Conservation (phyloP, 1,140 invertebrate species). For the Nixonia krombeini region DNA sequence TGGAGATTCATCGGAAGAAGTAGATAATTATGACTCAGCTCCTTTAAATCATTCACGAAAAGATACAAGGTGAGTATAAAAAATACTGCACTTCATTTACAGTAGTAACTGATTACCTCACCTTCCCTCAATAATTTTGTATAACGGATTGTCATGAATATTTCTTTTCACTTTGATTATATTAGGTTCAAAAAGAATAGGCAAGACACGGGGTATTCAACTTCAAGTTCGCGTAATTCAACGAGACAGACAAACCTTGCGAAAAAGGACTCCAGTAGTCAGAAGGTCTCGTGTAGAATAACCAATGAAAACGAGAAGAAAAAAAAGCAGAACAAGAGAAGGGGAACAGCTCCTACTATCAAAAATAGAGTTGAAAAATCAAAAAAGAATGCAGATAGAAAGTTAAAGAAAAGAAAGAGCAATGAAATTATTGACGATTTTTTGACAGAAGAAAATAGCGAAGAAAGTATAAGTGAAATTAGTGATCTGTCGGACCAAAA, state of each 20-base stretch:
- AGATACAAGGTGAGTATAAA: slow-evolving; percentile 18
- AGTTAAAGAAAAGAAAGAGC: slow-evolving; percentile 10
- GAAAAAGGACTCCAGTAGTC: slow-evolving; percentile 41
- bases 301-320: slow-evolving; percentile 51
- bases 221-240: slow-evolving; percentile 74
- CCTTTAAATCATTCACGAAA: slow-evolving; percentile 21
- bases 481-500: slow-evolving; percentile 22
- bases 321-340: slow-evolving; percentile 32
- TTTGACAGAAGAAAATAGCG: slow-evolving; percentile 6
- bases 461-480: slow-evolving; percentile 17
- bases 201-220: slow-evolving; percentile 78
- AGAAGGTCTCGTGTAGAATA: slow-evolving; percentile 46
- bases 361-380: slow-evolving; percentile 1
- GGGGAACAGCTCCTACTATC: neutral
- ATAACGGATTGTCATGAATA: neutral
- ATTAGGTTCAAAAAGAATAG: slow-evolving; percentile 61
- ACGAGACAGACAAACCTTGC: slow-evolving; percentile 50
- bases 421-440: slow-evolving; percentile 11
- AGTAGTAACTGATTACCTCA: too few relatives aligned
- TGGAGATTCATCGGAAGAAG: slow-evolving; percentile 54
- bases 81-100: slow-evolving; percentile 9
- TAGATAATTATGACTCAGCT: slow-evolving; percentile 47
- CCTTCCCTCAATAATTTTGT: slow-evolving; percentile 2
- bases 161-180: slow-evolving; percentile 1
- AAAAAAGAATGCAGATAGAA: slow-evolving; percentile 12